Percentiles rank a stretch among this genome's conserved stretches.
Conservation (phyloP, 1,140 invertebrate species). For the Diprion similis region DNA sequence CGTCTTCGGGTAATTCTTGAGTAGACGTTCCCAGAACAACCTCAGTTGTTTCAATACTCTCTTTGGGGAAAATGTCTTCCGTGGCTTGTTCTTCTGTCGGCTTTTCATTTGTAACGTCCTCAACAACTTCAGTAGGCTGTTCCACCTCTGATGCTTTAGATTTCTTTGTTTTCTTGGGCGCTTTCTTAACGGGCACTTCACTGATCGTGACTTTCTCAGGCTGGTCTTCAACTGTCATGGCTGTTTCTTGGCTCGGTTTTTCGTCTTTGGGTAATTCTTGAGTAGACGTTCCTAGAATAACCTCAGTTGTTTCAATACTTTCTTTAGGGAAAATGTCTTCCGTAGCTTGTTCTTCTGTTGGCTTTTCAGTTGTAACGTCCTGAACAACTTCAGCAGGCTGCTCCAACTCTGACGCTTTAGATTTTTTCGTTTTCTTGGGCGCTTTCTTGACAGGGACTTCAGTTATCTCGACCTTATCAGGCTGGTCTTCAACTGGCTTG, state of each 20-base stretch:
- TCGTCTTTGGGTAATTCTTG: not conserved
- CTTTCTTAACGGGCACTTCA: constrained; percentile 32
- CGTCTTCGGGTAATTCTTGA: constrained; percentile 30
- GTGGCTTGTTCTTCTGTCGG: constrained; percentile 22
- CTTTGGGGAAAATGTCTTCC: constrained; percentile 2
- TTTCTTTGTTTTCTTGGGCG: constrained; percentile 35
- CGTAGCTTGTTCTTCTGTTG: constrained; percentile 15
- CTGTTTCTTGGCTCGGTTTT: constrained; percentile 12
- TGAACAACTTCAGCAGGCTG: constrained; percentile 18
- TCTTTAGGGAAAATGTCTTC: constrained; percentile 21
- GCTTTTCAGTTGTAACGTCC: constrained; percentile 31
- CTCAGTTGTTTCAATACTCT: constrained; percentile 27
- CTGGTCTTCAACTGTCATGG: constrained; percentile 24
- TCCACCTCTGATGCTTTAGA: constrained; percentile 27
- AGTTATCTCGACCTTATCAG: constrained; percentile 23
- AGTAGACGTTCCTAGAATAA: not conserved
- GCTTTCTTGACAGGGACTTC: constrained; percentile 23
- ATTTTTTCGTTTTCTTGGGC: constrained; percentile 27
- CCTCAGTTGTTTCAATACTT: constrained; percentile 16
- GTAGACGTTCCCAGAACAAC: constrained; percentile 32
- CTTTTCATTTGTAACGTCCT: constrained; percentile 21
- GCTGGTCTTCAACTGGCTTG: constrained; percentile 17
- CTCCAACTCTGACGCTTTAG: constrained; percentile 19
- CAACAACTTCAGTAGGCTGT: constrained; percentile 27
- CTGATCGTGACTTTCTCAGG: constrained; percentile 21